A percentile compares a stretch with the other conserved stretches of the same genome.
Evolutionary conservation across 2,113 vertebrate genomes (phyloP).

Genomic region (Aspiorhynchus laticeps): DNA sequence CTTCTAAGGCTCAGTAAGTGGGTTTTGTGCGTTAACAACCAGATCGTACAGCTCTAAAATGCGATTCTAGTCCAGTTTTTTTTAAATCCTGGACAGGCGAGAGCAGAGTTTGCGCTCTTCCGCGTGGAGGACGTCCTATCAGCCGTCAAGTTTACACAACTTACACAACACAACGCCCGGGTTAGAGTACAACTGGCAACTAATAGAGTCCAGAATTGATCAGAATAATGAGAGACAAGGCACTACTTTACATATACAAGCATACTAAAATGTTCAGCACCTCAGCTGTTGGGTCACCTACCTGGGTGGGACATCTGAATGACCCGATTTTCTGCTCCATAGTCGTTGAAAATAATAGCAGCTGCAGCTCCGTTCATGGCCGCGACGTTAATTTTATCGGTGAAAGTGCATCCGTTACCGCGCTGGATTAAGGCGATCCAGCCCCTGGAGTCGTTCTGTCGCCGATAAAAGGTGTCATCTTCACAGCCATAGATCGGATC

Average conservation of each 20-base stretch:
- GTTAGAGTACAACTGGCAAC: conserved; percentile 31
- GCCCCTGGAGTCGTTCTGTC: conserved; percentile 54
- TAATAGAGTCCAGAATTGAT: not conserved
- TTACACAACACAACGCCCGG: conserved; percentile 28
- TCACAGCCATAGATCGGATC: conserved; percentile 62
- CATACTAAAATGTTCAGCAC: not conserved
- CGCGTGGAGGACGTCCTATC: not conserved
- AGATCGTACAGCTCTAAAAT: not conserved
- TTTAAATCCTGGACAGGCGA: not conserved
- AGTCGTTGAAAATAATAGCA: conserved; percentile 83
- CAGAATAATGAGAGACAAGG: not conserved
- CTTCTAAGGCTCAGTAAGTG: not conserved
- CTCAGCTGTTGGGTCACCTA: conserved; percentile 57
- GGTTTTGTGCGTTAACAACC: not conserved
- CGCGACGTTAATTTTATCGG: conserved; percentile 82
- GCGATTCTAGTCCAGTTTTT: not conserved
- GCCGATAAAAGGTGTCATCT: conserved; percentile 70
- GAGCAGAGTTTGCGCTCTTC: not conserved
- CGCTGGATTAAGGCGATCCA: conserved; percentile 86
- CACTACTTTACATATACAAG: not conserved
- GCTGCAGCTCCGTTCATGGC: conserved; percentile 73
- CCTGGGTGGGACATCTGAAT: conserved; percentile 86
- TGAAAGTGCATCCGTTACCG: conserved; percentile 83
- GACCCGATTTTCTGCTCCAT: conserved; percentile 77
- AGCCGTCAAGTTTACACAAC: conserved; percentile 26